Evolutionary conservation across 2,797 vertebrate species (phyloP).

Genomic region (Eulemur coronatus): DNA sequence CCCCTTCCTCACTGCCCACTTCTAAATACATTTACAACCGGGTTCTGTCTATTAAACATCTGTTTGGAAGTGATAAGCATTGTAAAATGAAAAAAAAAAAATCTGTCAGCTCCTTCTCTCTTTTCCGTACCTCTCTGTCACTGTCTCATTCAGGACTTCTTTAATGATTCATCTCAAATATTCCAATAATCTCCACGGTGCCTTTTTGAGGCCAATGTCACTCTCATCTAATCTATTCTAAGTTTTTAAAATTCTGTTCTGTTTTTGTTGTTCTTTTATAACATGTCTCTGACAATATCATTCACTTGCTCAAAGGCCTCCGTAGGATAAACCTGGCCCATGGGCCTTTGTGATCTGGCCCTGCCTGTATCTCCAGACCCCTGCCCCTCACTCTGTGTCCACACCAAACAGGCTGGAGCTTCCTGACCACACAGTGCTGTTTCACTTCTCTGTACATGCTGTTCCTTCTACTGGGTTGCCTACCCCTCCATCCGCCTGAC

Average conservation of each 20-base stretch:
- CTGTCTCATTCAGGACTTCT: background rate
- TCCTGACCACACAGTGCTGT: background rate
- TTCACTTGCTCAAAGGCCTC: background rate
- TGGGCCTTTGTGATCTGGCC: background rate
- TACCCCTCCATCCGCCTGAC: background rate
- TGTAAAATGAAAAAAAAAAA: background rate
- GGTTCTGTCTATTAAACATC: background rate
- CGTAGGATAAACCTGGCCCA: background rate
- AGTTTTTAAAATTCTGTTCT: background rate
- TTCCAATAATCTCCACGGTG: background rate
- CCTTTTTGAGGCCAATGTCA: background rate
- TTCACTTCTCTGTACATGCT: background rate
- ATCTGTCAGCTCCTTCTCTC: background rate
- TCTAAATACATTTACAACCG: background rate
- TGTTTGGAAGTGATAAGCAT: background rate
- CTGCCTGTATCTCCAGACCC: background rate
- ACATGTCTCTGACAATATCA: background rate
- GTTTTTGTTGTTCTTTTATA: background rate
- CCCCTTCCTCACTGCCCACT: background rate
- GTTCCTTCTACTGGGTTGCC: background rate
- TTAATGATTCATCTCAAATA: background rate
- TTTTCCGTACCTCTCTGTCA: background rate
- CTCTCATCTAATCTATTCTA: background rate
- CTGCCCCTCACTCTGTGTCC: background rate
- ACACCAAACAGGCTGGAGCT: background rate